Percentiles rank a stretch among this genome's conserved stretches.
Evolutionary conservation across 2,888 invertebrate genomes (phyloP).

Genomic region (Dendrolimus houi): DNA sequence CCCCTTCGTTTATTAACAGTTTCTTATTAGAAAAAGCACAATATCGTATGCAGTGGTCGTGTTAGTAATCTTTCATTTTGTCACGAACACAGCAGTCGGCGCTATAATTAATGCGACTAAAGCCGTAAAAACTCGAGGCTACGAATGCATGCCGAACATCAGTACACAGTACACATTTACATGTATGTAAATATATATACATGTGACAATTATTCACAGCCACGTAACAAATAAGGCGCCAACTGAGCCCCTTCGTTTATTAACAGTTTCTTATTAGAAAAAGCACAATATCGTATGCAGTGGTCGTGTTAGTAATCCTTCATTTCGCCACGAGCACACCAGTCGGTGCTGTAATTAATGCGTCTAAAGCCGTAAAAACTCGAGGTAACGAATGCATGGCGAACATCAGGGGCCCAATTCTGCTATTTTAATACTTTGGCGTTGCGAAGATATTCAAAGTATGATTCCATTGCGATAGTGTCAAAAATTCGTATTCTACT

Average conservation of each 20-base stretch:
- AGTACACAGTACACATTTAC: not conserved
- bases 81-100: conserved; percentile 25
- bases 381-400: not conserved
- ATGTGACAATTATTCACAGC: not conserved
- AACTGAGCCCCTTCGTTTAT: conserved; percentile 30
- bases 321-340: conserved; percentile 33
- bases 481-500: too few species aligned
- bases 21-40: too few species aligned
- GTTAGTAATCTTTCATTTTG: conserved; percentile 30
- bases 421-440: too few species aligned
- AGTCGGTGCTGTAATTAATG: conserved; percentile 12
- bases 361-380: not conserved
- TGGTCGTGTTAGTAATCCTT: conserved; percentile 16
- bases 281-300: too few species aligned
- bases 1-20: conserved; percentile 28
- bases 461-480: too few species aligned
- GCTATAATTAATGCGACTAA: conserved; percentile 3
- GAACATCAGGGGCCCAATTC: too few species aligned
- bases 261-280: conserved; percentile 13
- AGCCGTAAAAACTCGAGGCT: not conserved
- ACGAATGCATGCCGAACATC: not conserved
- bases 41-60: too few species aligned
- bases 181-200: not conserved
- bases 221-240: conserved; percentile 17
- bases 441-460: too few species aligned